Evolutionary conservation across 2,797 vertebrate species (phyloP).

Genomic region (Triplophysa bombifrons): DNA sequence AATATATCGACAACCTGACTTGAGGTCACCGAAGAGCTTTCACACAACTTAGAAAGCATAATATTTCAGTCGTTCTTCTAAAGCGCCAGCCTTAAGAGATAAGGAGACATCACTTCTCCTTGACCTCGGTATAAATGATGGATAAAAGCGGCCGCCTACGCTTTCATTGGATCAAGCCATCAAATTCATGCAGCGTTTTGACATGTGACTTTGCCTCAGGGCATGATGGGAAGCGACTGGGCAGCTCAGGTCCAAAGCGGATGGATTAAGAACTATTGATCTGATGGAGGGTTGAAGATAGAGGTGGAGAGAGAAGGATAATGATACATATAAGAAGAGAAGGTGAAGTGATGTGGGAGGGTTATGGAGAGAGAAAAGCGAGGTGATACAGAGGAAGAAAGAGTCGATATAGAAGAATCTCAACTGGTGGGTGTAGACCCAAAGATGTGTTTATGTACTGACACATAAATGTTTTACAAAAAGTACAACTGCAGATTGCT

Average conservation of each 20-base stretch:
- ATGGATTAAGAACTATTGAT: constrained; percentile 47
- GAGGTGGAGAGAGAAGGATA: constrained; percentile 15
- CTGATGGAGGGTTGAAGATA: constrained; percentile 30
- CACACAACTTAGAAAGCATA: constrained; percentile 20
- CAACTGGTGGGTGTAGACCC: constrained; percentile 17
- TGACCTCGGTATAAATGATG: constrained; percentile 64
- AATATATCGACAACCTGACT: constrained; percentile 27
- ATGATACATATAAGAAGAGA: constrained; percentile 19
- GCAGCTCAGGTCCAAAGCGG: constrained; percentile 68
- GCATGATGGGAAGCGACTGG: constrained; percentile 76
- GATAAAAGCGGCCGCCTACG: constrained; percentile 66
- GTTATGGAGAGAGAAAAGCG: constrained; percentile 21
- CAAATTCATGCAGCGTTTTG: constrained; percentile 76
- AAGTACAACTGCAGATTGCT: background rate
- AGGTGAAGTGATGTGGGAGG: constrained; percentile 9
- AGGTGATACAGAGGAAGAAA: background rate
- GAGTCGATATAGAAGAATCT: constrained; percentile 59
- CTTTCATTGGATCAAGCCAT: constrained; percentile 75
- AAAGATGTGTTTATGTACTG: background rate
- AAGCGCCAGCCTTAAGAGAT: constrained; percentile 11
- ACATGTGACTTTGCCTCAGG: constrained; percentile 70
- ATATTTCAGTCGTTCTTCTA: constrained; percentile 18
- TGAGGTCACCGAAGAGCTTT: constrained; percentile 29
- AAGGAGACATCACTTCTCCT: constrained; percentile 50
- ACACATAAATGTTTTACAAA: background rate